Base-by-base conservation (phyloP, 2,797 vertebrate genomes). In the Ara ararauna region DNA sequence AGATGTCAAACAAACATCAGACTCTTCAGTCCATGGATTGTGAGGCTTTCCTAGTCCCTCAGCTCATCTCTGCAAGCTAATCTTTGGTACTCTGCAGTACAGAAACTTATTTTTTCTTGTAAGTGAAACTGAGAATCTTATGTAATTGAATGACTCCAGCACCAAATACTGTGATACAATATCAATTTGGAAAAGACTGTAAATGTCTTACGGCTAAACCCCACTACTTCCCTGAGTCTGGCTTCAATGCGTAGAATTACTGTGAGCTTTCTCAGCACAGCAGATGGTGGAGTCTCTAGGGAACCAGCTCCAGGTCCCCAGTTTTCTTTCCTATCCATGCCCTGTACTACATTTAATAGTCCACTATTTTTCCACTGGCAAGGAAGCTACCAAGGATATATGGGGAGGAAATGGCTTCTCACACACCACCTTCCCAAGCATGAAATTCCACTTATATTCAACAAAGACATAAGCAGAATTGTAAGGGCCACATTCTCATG, bases 91-190 rank as follows among this genome's bases (percentile, higher is more conserved):
- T 56, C 17, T 79, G 67, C 53, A 75, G 54, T 19, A 66, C n/a
- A 73, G 54, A 93, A 91, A 95, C 23, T 42, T 74, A 38, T 50
- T 88, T 77, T 77, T 93, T 91, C 47, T 91, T 90, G 78, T 54
- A 96, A 95, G 72, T 65, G 81, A 94, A 95, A 87, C 65, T n/a
- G 74, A 94, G 68, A 72, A 34, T 85, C 75, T 74, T 75, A 58
- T 4, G 27, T 60, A 92, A 85, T 89, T 75, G 85, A 91, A 83
- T 29, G 70, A 87, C 58, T 95, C 38, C 53, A 54, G 58, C 73
- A 84, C 22, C 78, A 92, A 85, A 89, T 75, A 81, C 36, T 81
- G 82, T 60, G 90, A 93, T 80, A 78, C 38, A 64, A 84, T 84
- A 91, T 92, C 92, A 86, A 1, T 84, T 81, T 90, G 83, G 45